phyloP scores from a whole-genome alignment of 2,113 vertebrate genomes.

The Melospiza melodia region DNA sequence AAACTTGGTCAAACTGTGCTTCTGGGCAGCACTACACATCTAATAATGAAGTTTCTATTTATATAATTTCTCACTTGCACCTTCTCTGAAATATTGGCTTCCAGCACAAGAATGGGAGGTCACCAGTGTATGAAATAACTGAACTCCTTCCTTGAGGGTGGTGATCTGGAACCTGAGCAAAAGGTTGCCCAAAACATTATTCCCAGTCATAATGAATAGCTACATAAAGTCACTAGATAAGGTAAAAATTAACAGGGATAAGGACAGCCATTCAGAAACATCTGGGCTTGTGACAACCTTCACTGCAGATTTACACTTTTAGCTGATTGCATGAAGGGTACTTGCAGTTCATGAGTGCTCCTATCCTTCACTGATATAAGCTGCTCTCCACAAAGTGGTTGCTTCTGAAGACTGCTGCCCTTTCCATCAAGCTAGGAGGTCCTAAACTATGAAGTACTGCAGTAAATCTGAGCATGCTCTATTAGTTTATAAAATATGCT shows the following conservation, averaged over 20 bases:
- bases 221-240: neutral
- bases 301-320: neutral
- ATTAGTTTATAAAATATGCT: neutral
- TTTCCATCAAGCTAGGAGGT: neutral
- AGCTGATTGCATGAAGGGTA: neutral
- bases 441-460: neutral
- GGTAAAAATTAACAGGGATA: neutral
- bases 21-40: neutral
- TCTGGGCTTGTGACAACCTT: neutral
- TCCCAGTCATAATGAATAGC: neutral
- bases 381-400: neutral
- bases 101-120: neutral
- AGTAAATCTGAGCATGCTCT: neutral
- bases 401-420: neutral
- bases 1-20: neutral
- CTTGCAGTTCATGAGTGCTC: neutral
- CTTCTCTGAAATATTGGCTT: neutral
- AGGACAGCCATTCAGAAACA: neutral
- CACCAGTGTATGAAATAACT: neutral
- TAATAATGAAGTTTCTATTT: neutral
- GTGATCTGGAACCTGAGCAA: neutral
- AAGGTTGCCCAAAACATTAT: neutral
- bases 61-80: neutral
- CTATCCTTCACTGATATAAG: neutral
- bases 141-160: neutral